phyloP scores from a whole-genome alignment of 2,888 invertebrate species.

The Phytoseiulus persimilis region DNA sequence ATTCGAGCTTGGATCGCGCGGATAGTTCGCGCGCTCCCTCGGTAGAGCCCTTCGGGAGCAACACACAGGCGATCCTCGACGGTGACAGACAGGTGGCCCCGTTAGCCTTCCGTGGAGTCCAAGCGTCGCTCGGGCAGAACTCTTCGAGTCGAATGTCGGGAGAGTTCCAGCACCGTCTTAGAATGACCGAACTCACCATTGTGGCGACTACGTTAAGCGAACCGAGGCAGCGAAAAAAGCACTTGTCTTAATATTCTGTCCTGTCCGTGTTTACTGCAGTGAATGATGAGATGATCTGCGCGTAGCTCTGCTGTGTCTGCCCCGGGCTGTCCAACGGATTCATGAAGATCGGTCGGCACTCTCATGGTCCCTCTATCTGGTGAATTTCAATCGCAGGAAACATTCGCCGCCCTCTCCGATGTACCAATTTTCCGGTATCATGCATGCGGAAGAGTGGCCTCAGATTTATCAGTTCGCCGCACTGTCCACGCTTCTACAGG shows the following conservation, averaged over 20 bases:
- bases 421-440: too few relatives aligned
- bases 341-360: background rate
- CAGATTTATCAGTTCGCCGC: too few relatives aligned
- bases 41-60: background rate
- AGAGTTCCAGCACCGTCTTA: too few relatives aligned
- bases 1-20: background rate
- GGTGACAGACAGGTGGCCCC: background rate
- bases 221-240: constrained; percentile 39
- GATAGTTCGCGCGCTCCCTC: background rate
- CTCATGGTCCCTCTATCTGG: too few relatives aligned
- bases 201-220: constrained; percentile 37
- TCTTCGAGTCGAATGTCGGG: background rate
- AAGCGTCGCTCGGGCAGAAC: background rate
- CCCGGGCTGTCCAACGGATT: background rate
- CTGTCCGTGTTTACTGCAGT: constrained; percentile 39
- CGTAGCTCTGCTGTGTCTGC: background rate
- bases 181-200: background rate
- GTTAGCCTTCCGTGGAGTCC: background rate
- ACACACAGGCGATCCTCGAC: background rate
- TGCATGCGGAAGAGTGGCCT: too few relatives aligned
- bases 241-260: constrained; percentile 22
- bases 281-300: constrained; percentile 24
- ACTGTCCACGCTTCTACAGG: too few relatives aligned
- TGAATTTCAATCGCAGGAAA: too few relatives aligned
- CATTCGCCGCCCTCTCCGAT: too few relatives aligned